Evolutionary conservation across 1,140 invertebrate genomes (phyloP), one percentile per base, ranked within the genome.

Genomic region (Drosophila oshimai): DNA sequence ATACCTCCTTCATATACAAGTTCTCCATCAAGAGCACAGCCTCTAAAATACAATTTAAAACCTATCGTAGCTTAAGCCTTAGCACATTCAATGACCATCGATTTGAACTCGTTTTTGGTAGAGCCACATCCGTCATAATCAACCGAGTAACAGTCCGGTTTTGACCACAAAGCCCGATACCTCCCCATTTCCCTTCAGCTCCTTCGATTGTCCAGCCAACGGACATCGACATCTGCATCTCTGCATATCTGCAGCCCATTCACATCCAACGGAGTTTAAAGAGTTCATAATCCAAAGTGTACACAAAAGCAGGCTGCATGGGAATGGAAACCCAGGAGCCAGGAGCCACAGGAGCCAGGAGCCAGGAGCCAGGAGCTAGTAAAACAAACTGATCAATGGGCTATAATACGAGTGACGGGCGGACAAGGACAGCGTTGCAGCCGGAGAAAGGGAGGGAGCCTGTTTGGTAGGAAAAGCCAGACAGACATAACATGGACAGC

Each of bases 321-420:
- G 22, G 24, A 18, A 9, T 9, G 6, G 24, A 4, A 18, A 9
- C 10, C 17, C 31, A 15, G 28, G 29, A 33, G 34, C 26, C 12
- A n/a, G n/a, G 1, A 22, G 10, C 22, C n/a, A 13, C 10, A 13
- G 33, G 12, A 47, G 29, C 29, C 12, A 22, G 9, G n/a, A 20
- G 20, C 24, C 20, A 26, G 9, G 33, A 13, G 46, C 29, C 46
- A 67, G 50, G 44, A 64, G 73, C 68, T 68, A 53, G 73, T 76
- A 81, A 81, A 81, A 81, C 77, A 81, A 81, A 81, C 78, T 77
- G 78, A 81, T 81, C 78, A 81, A 81, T 81, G 78, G 77, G 61
- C 68, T 73, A 73, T 83, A 81, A 83, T 65, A 41, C 58, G 58
- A 37, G 20, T 20, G 39, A 28, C 39, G 20, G 49, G n/a, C 15